These are phyloP conservation scores for Zoanthus gigantus DNA, from an alignment of 92 coral and sea anemone species.

Conservation along the genomic window DNA sequence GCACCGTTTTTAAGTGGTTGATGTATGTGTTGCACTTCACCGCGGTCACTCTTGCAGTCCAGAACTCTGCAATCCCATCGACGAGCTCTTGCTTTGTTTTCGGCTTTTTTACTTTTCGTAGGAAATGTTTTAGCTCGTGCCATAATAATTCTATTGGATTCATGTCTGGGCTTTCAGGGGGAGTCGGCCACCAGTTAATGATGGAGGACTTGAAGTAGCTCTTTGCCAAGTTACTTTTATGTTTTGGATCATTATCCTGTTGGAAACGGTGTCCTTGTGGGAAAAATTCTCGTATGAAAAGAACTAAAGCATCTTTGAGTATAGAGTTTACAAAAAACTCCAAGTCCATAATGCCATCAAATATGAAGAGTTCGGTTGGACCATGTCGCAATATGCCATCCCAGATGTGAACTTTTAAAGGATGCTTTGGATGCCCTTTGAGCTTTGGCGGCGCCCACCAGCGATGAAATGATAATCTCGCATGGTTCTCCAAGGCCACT, in stretches of 20 bases:
- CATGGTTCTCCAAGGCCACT: slow-evolving; percentile 39
- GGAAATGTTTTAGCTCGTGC: slow-evolving; percentile 48
- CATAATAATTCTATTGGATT: slow-evolving; percentile 25
- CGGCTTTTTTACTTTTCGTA: slow-evolving; percentile 42
- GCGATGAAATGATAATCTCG: slow-evolving; percentile 12
- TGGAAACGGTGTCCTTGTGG: slow-evolving; percentile 29
- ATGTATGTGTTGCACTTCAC: slow-evolving; percentile 32
- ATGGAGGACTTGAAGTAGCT: no score
- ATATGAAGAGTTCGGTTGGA: slow-evolving; percentile 21
- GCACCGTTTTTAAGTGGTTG: slow-evolving; percentile 35
- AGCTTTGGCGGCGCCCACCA: slow-evolving; percentile 39
- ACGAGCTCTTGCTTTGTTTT: slow-evolving; percentile 39
- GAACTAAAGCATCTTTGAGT: slow-evolving; percentile 23
- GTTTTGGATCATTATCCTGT: slow-evolving; percentile 45
- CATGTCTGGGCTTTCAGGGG: slow-evolving; percentile 45
- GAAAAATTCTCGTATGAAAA: slow-evolving; percentile 28
- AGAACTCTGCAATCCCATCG: slow-evolving; percentile 44
- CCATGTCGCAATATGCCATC: slow-evolving; percentile 32
- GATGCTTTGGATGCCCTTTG: background rate
- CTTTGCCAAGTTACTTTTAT: slow-evolving; percentile 27
- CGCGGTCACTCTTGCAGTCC: slow-evolving; percentile 19
- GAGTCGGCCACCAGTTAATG: slow-evolving; percentile 57
- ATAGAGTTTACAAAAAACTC: slow-evolving; percentile 42
- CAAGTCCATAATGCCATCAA: slow-evolving; percentile 35
- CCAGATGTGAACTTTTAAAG: slow-evolving; percentile 34